Base-by-base conservation (phyloP, 2,797 vertebrate species). In the Rhynchonycteris naso region DNA sequence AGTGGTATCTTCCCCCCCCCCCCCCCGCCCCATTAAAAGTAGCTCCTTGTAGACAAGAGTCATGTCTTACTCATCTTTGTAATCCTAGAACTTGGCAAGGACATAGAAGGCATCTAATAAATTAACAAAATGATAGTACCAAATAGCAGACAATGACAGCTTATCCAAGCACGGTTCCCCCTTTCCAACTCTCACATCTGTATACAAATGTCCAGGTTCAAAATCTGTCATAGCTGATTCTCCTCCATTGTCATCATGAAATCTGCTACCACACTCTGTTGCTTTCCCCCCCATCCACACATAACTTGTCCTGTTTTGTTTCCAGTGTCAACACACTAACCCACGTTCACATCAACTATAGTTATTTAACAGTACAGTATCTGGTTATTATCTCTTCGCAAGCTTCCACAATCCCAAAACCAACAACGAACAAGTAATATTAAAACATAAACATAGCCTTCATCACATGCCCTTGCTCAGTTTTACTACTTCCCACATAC, bases 401-500 rank as follows among this genome's bases (percentile, higher is more conserved):
- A 80, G 13, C 43, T 87, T 54, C 82, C 18, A 65, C 5, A 91
- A 43, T 4, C 26, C 43, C 30, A 10, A 95, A 86, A 50, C 13
- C 13, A 35, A n/a, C 26, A n/a, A 63, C 18, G 54, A 63, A 28
- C 52, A 93, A 52, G 61, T 54, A 63, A 85, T 35, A 50, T 71
- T 92, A 93, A 88, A 87, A 50, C 28, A 75, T 13, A 88, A 87
- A 50, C 28, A 75, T 13, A 88, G n/a, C 56, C 88, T 78, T 82
- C 33, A 69, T 83, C 30, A 83, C 8, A 69, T 4, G 7, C 4
- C 8, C 35, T 69, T 68, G n/a, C 5, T 85, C 59, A 68, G 26
- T 74, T 86, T 85, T 33, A 22, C 43, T 59, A 75, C 52, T 33
- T 91, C 19, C 43, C 47, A 68, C 65, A 93, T 3, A 69, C 28